Base-by-base conservation (phyloP, 2,113 vertebrate species). In the Ciconia boyciana region DNA sequence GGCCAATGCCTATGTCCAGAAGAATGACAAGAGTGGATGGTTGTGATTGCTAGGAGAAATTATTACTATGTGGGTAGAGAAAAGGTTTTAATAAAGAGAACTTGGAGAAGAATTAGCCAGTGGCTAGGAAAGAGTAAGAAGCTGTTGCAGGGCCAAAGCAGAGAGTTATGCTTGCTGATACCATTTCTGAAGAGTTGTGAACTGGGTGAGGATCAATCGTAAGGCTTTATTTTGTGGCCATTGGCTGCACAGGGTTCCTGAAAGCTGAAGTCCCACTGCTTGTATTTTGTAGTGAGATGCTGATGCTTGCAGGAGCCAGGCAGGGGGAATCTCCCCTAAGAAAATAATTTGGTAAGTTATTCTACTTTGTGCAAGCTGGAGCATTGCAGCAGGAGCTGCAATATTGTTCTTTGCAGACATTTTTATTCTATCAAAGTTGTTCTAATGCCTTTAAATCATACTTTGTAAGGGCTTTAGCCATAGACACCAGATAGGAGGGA, bases 41-140 rank as follows among this genome's bases (percentile, higher is more conserved):
- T 62, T 7, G 1, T 83, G 87, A 54, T 55, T 89, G 36, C 90
- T 91, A 52, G 49, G 51, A 92, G 49, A 79, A 94, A 66, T 95
- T 77, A 66, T 79, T 92, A 60, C 55, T 82, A 34, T 62, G 58
- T 74, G n/a, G 52, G 28, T 60, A 88, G 52, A 81, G 89, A 81
- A 71, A 83, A 93, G 31, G 13, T 75, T 95, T 92, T 93, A 90
- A 62, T 93, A 82, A 91, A 94, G 90, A 87, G 21, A 76, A 52
- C 49, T 80, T 80, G 62, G 64, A 81, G 64, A 81, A 90, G 51
- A 97, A 22, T 64, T 74, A 83, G 43, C 66, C 60, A 51, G 48
- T 88, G 81, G 54, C 86, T 94, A 72, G 41, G 46, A 74, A 92
- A 74, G 46, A 76, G 22, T 49, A 61, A 80, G 87, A 89, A 92